A percentile compares a stretch with the other conserved stretches of the same genome.
These are phyloP conservation scores for Hycleus phaleratus DNA, from an alignment of 1,140 invertebrate species.

Conservation along the genomic window DNA sequence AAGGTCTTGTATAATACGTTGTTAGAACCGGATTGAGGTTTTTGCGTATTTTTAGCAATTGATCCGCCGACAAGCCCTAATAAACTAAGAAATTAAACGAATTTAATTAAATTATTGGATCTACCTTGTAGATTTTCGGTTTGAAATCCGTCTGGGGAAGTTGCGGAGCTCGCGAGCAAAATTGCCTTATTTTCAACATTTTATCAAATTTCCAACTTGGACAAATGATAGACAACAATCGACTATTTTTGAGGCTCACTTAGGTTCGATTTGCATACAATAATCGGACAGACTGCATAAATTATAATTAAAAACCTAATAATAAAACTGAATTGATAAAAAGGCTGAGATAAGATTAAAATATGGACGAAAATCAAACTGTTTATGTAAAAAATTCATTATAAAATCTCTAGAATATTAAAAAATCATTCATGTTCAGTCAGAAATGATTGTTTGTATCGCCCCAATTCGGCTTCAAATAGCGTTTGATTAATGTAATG, in stretches of 20 bases:
- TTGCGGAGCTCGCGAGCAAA: neutral
- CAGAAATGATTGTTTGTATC: neutral
- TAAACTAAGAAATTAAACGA: slow-evolving; percentile 8
- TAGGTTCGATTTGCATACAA: too few relatives aligned
- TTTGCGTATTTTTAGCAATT: slow-evolving; percentile 50
- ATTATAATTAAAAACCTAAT: too few relatives aligned
- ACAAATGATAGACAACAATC: too few relatives aligned
- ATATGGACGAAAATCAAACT: too few relatives aligned
- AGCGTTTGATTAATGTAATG: neutral
- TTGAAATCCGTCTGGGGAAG: neutral
- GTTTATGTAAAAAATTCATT: too few relatives aligned
- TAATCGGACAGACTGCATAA: too few relatives aligned
- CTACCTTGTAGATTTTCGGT: neutral
- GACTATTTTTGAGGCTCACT: too few relatives aligned
- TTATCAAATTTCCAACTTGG: too few relatives aligned
- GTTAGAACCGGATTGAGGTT: slow-evolving; percentile 65
- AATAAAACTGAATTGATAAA: too few relatives aligned
- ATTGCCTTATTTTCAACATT: too few relatives aligned
- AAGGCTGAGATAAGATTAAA: too few relatives aligned
- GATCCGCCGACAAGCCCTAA: slow-evolving; percentile 53
- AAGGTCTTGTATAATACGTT: slow-evolving; percentile 74
- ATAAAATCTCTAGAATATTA: neutral
- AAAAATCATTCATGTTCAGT: neutral
- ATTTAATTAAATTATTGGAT: neutral
- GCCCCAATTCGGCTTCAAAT: slow-evolving; percentile 1